Base-by-base conservation (phyloP, 2,113 vertebrate species). In the Garra rufa region DNA sequence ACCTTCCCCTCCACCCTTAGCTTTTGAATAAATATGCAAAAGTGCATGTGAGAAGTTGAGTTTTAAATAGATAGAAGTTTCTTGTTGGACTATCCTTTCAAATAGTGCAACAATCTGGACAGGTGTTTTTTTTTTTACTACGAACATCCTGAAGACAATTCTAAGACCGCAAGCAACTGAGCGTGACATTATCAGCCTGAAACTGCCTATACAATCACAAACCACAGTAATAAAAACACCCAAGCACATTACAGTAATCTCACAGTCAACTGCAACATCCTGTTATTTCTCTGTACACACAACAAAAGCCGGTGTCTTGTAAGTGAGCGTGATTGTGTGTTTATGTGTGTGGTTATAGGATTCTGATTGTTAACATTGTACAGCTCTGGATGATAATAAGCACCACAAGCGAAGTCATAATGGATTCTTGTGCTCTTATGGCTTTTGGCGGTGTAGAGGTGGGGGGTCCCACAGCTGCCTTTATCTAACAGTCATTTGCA, bases 321-420 rank as follows among this genome's bases (percentile, higher is more conserved):
- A 26, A 13, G 73, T 50, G n/a, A 21, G 43, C 9, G 21, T 76
- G 30, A n/a, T 28, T 11, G 24, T 80, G 59, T 67, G 43, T 67
- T 46, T 81, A 50, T 30, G 59, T 67, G 17, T 80, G 78, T 30
- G 59, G 14, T 30, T 46, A 79, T 46, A 24, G 57, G 34, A 63
- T 26, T 63, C 21, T 78, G 55, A 78, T 24, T 77, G 76, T 78
- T 78, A 78, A 24, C 55, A 43, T 44, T 63, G 38, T 61, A 61
- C 14, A 24, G 14, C 55, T 28, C 14, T 43, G n/a, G 55, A 44
- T 26, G 52, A 63, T 61, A 61, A 78, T 78, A 44, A 61, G 14
- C n/a, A 9, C 71, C 30, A 24, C 43, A 19, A 76, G 38, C 6
- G 26, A 28, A 61, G 52, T 8, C 19, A 75, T 74, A 13, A 74